Base-by-base conservation (phyloP, 2,113 vertebrate genomes). In the Ivindomyrus marchei region DNA sequence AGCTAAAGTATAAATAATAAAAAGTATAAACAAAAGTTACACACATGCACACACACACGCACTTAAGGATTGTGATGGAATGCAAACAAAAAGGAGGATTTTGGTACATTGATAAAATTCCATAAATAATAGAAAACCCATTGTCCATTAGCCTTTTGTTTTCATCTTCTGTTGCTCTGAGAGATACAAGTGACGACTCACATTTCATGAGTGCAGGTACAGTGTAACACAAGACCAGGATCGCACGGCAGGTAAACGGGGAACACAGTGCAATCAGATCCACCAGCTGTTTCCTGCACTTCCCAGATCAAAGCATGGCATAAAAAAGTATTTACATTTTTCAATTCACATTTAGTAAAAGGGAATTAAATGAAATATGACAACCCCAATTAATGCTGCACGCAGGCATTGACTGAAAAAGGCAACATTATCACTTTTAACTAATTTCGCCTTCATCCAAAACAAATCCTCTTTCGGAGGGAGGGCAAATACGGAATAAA, bases 231-330 rank as follows among this genome's bases (percentile, higher is more conserved):
- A 89, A 93, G 93, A 92, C 93, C 94, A 92, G 94, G 91, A 90
- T 91, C 91, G 92, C 90, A 92, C 2, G 58, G 88, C 83, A 92
- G 93, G 94, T 93, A 92, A 94, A 92, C 91, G 4, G 88, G 83
- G 92, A 94, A 88, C 93, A 93, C 95, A 95, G 95, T 96, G 95
- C 95, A 96, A 94, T 94, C 93, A 92, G 91, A 93, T 91, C 93
- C 89, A 94, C 88, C 92, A 93, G 94, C 93, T 93, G 90, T 85
- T 93, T 89, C 91, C 93, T 95, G 94, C 95, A 89, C 70, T 91
- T 93, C 92, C 93, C 91, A 88, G 91, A 90, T 17, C 92, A 93
- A 94, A 93, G 89, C 94, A 96, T 95, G 95, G 94, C 95, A 93
- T 93, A 94, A 94, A 95, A 93, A 93, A 94, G 90, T 92, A 91